Evolutionary conservation across 2,113 vertebrate genomes (phyloP), one percentile per base, ranked within the genome.

Genomic region (Osmerus mordax): DNA sequence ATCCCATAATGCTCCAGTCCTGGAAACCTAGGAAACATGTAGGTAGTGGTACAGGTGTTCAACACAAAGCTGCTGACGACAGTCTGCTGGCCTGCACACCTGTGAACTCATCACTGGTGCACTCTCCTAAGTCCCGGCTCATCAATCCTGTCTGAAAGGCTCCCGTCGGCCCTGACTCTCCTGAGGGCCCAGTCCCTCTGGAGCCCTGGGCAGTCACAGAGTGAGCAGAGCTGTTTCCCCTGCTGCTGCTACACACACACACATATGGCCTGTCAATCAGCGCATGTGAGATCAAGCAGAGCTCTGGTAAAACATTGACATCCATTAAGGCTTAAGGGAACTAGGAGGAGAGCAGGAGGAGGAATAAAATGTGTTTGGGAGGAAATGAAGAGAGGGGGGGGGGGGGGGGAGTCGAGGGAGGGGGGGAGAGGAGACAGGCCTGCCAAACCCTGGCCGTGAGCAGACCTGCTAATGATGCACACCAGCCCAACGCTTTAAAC

Each of bases 121-220:
- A 1, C 32, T 36, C 32, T 36, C 32, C 6, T 5, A 36, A 36
- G 32, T 5, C 32, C 32, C 32, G 6, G 32, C 7, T 47, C 41
- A 47, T 47, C 9, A 8, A 25, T 36, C 74, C 23, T 21, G 71
- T 75, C 71, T 47, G 41, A 47, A 6, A 0, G 9, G 9, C 41
- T 47, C 7, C 1, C 55, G 74, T 77, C 64, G 71, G 36, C 16
- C 32, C 23, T 23, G 23, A 23, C 23, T 23, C 1, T 23, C 23
- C 23, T 23, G 23, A 23, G 23, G 23, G 23, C 23, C 23, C 23
- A 1, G 23, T 23, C 23, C 23, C 23, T 23, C 23, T 32, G 74
- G 1, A 70, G 25, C 70, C 75, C 77, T 56, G 73, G 70, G 69
- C 76, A 83, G 84, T 82, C 82, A 78, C 79, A 78, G 60, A 77